Base-by-base conservation (phyloP, 1,140 invertebrate genomes). In the Gryllus bimaculatus region DNA sequence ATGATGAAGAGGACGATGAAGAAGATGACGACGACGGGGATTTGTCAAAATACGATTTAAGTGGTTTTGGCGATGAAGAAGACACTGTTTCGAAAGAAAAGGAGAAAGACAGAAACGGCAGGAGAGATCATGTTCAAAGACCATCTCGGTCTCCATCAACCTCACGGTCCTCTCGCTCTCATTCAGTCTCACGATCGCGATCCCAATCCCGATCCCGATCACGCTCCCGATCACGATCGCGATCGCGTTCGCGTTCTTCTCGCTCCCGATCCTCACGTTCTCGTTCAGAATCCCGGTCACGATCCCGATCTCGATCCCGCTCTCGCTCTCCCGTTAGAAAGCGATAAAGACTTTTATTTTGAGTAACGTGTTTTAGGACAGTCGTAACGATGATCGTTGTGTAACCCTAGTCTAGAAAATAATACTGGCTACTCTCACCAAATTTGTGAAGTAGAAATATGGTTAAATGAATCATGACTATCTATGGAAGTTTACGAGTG, bases 11-110 rank as follows among this genome's bases (percentile, higher is more conserved):
- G 21, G 76, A 78, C 8, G 78, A 80, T 7, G 74, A 78, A 47
- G n/a, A 49, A 74, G 76, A 80, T 78, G 93, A 93, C 83, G 87
- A 86, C 80, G 91, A 90, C 84, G 93, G 88, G 26, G 93, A 95
- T 87, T 86, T 94, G 79, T 94, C 93, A 18, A 95, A 95, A 85
- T 95, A 95, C 84, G 93, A 94, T 85, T 86, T 95, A 49, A 92
- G 90, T 84, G 92, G 90, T 83, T 92, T 91, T 89, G 92, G 91
- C 77, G 88, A 89, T 77, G 86, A 88, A 80, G 81, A 82, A n/a
- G 76, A 77, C 18, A 54, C n/a, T 48, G 73, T 26, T 48, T 66
- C 48, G 73, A 49, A 77, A 48, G 54, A 48, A 8, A 76, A 49
- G 18, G 47, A 48, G 21, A 77, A 79, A 73, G 78, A 78, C 18